Percentiles rank a stretch among this genome's conserved stretches.
Evolutionary conservation across 2,888 invertebrate species (phyloP).

Genomic region (Azorinus chamasolen): DNA sequence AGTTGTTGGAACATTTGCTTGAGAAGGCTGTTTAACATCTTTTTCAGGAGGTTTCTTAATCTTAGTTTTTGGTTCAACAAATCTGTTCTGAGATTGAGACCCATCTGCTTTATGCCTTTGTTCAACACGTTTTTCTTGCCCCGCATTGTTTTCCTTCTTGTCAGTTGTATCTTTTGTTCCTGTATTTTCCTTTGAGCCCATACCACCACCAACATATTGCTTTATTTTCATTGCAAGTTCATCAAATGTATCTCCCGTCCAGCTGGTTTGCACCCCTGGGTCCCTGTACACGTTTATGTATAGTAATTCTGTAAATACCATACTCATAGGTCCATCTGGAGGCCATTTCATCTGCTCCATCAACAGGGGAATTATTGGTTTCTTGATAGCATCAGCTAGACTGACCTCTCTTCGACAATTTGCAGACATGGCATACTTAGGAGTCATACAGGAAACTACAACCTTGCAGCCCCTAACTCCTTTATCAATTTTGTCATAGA

Average conservation of each 20-base stretch:
- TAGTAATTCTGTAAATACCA: constrained; percentile 81
- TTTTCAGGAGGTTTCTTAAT: no score
- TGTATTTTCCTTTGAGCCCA: neutral
- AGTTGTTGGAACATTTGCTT: no score
- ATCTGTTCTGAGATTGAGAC: no score
- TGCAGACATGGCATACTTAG: constrained; percentile 83
- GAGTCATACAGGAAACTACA: constrained; percentile 82
- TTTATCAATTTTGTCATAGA: constrained; percentile 84
- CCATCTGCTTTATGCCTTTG: neutral
- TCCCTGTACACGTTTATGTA: constrained; percentile 80
- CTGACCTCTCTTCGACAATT: constrained; percentile 84
- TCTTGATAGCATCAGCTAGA: constrained; percentile 83
- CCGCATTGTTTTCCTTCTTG: neutral
- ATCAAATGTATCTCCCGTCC: constrained; percentile 75
- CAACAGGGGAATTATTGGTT: constrained; percentile 83
- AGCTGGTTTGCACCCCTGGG: constrained; percentile 64
- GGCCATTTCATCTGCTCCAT: constrained; percentile 83
- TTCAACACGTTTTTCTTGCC: neutral
- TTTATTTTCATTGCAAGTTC: constrained; percentile 70
- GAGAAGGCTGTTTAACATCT: no score
- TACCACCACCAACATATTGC: constrained; percentile 7
- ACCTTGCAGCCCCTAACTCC: constrained; percentile 81
- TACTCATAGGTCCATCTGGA: constrained; percentile 84
- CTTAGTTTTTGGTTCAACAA: no score
- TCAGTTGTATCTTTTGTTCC: neutral